Evolutionary conservation across 2,113 vertebrate species (phyloP).

Genomic region (Gulo gulo): DNA sequence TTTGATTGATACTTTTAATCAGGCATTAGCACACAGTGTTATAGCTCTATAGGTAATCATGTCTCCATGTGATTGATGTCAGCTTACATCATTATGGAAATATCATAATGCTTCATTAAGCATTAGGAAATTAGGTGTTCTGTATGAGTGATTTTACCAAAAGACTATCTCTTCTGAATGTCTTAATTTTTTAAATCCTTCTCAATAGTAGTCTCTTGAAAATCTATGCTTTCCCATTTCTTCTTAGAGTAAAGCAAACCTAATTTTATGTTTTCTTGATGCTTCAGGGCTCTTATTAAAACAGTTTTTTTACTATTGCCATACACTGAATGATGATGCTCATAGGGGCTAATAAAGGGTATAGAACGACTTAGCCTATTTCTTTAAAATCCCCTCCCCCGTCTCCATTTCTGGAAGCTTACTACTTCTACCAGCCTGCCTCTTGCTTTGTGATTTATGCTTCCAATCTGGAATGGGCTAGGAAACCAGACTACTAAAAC

Average conservation of each 20-base stretch:
- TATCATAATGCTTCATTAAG: conserved; percentile 14
- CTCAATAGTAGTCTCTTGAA: neutral
- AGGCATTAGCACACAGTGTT: neutral
- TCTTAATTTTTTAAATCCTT: neutral
- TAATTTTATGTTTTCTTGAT: neutral
- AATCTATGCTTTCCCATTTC: neutral
- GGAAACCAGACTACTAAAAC: neutral
- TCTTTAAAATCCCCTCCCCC: neutral
- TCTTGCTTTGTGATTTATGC: neutral
- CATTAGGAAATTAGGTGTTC: conserved; percentile 47
- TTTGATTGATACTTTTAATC: neutral
- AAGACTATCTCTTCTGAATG: neutral
- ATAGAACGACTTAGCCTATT: neutral
- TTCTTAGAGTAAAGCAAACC: neutral
- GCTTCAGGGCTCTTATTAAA: neutral
- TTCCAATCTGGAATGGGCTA: neutral
- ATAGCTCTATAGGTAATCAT: neutral
- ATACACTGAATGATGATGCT: neutral
- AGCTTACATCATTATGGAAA: conserved; percentile 42
- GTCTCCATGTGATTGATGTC: neutral
- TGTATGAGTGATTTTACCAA: neutral
- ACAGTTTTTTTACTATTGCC: neutral
- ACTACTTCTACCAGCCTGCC: neutral
- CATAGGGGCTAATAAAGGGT: neutral
- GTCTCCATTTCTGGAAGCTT: neutral